These are phyloP conservation scores for Brotula barbata DNA, from an alignment of 2,797 vertebrate species.

Conservation along the genomic window DNA sequence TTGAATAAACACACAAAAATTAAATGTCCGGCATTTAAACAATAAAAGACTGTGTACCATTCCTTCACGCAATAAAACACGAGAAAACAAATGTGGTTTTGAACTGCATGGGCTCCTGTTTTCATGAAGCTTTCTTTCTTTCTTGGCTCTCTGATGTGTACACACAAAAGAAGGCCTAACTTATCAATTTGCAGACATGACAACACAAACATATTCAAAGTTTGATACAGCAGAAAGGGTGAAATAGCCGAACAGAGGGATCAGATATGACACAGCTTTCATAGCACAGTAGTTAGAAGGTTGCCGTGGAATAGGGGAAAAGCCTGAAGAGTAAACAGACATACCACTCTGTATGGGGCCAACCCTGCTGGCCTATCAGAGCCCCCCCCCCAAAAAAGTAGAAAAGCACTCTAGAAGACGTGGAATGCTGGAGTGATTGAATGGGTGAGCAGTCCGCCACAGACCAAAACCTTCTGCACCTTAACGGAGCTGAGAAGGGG, in stretches of 20 bases:
- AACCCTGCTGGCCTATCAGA: slow-evolving; percentile 36
- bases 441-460: too few relatives aligned
- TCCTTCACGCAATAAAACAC: background rate
- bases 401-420: slow-evolving; percentile 24
- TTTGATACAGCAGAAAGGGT: slow-evolving; percentile 4
- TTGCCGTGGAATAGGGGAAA: slow-evolving; percentile 42
- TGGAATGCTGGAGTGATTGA: too few relatives aligned
- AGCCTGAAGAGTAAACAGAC: slow-evolving; percentile 35
- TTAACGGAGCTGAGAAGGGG: background rate
- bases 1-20: slow-evolving; percentile 10
- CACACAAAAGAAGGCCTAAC: slow-evolving; percentile 1
- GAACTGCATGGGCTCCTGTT: slow-evolving; percentile 2
- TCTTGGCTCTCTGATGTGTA: slow-evolving; percentile 22
- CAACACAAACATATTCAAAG: slow-evolving; percentile 11
- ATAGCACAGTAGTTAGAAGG: slow-evolving; percentile 46
- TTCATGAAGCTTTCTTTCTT: slow-evolving; percentile 29
- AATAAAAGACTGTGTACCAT: too few relatives aligned
- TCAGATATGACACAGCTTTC: slow-evolving; percentile 39
- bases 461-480: background rate
- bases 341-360: slow-evolving; percentile 58
- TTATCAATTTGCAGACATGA: slow-evolving; percentile 24
- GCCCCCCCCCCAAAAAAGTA: slow-evolving; percentile 12
- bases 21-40: background rate
- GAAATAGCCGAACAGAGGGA: slow-evolving; percentile 33
- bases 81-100: slow-evolving; percentile 4